Conservation (phyloP, 2,797 vertebrate species). For the Centroberyx gerrardi region DNA sequence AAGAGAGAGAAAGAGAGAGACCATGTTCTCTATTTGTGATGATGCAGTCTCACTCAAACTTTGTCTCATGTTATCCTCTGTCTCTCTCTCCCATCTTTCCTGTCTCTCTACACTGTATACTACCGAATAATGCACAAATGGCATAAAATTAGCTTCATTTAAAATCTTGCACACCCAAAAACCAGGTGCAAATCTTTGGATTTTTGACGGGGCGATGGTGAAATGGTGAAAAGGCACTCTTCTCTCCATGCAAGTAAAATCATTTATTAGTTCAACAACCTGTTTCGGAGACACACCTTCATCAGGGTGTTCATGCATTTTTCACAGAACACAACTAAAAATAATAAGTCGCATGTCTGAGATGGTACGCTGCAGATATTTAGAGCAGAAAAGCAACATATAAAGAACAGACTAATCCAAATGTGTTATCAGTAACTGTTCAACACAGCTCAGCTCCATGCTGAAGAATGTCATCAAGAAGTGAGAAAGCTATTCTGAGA, state of each 20-base stretch:
- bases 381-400: slow-evolving; percentile 29
- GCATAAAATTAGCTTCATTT: background rate
- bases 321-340: background rate
- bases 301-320: background rate
- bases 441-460: slow-evolving; percentile 43
- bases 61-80: background rate
- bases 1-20: slow-evolving; percentile 19
- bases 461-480: slow-evolving; percentile 65
- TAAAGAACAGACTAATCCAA: slow-evolving; percentile 44
- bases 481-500: slow-evolving; percentile 73
- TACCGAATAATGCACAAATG: background rate
- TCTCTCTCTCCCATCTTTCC: background rate
- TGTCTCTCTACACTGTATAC: too few species aligned
- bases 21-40: slow-evolving; percentile 40
- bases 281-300: too few species aligned
- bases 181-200: too few species aligned
- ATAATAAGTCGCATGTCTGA: background rate
- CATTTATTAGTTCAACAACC: too few species aligned
- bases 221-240: slow-evolving; percentile 4
- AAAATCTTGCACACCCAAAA: too few species aligned
- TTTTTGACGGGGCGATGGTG: too few species aligned
- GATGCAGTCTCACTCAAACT: slow-evolving; percentile 21
- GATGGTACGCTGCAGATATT: slow-evolving; percentile 15
- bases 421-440: slow-evolving; percentile 55
- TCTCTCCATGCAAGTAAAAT: too few species aligned